Evolutionary conservation across 2,888 invertebrate species (phyloP), one percentile per base, ranked within the genome.

Genomic region (Dione vanillae): DNA sequence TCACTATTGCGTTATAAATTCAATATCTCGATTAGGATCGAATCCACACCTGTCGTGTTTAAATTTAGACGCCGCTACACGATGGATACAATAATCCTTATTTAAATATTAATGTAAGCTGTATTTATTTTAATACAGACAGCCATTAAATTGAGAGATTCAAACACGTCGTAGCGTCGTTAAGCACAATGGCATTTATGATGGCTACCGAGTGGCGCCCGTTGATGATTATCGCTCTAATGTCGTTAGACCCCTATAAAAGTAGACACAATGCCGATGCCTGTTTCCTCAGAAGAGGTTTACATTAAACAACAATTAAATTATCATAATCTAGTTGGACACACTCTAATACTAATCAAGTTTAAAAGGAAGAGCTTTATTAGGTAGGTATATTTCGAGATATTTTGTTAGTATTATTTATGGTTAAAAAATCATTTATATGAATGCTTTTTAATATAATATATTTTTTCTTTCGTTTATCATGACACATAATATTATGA

Each of bases 151-250:
- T 71, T 56, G 73, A 68, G 56, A 74, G 72, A 68, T 69, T 75
- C 72, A 76, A 78, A 74, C 61, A 74, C 62, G 62, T 69, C 69
- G 71, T 61, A 71, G 54, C 67, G 67, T 74, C 77, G 70, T 75
- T 75, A 73, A 67, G 73, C 67, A 73, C 70, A 74, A 77, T 74
- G 76, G 72, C 75, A 69, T 77, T 76, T 75, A 75, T 76, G 74
- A 75, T 69, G 72, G 73, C 67, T 65, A 64, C 72, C 70, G 65
- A 74, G 67, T 71, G 75, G 74, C 70, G 74, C 74, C 74, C 69
- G 71, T 62, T 67, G 73, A 58, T 41, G 68, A 74, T 75, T 74
- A 75, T 72, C 73, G 69, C 65, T 73, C 65, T 58, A 61, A 72
- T 68, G 71, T 75, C 73, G 76, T 73, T 75, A 69, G 68, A 70